Evolutionary conservation across 2,888 invertebrate species (phyloP), one percentile per base, ranked within the genome.

Genomic region (Lithosia quadra): DNA sequence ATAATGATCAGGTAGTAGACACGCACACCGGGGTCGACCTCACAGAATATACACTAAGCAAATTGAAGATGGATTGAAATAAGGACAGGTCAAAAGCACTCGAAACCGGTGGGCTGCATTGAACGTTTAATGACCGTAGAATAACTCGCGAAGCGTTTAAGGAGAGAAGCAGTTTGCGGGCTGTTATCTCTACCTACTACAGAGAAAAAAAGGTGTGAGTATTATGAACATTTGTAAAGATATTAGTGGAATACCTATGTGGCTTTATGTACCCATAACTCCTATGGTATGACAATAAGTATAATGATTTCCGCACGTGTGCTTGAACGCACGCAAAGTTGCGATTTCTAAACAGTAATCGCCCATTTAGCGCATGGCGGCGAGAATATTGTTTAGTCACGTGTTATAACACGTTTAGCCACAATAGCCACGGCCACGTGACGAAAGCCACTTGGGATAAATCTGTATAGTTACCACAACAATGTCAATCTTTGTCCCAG

Each of bases 271-370:
- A 13, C 36, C 36, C 60, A 62, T 62, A 62, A n/a, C 49, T 7
- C 22, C 39, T 39, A 39, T 18, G 60, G 39, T 24, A 24, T 7
- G 15, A 33, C 53, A 53, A n/a, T 49, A n/a, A 4, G 5, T 2
- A 4, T 49, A 49, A 63, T 21, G 13, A 63, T 33, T 63, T n/a
- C 15, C 33, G 21, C 63, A 63, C 63, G 55, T 63, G 62, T 28
- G 9, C 21, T 28, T 10, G 1, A 63, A 53, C 39, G 22, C 49
- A 49, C 33, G 1, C n/a, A 33, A 8, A 34, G 49, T 28, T 49
- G 43, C 15, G 34, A 63, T 63, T 63, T 63, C 22, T 36, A 63
- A 62, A 63, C 63, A 63, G 34, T 22, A 63, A 63, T 63, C 55
- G 9, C 15, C 63, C 34, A 55, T 63, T 55, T 22, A 36, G 63